Conservation (phyloP, 1,140 invertebrate species). For the Neodiprion fabricii region DNA sequence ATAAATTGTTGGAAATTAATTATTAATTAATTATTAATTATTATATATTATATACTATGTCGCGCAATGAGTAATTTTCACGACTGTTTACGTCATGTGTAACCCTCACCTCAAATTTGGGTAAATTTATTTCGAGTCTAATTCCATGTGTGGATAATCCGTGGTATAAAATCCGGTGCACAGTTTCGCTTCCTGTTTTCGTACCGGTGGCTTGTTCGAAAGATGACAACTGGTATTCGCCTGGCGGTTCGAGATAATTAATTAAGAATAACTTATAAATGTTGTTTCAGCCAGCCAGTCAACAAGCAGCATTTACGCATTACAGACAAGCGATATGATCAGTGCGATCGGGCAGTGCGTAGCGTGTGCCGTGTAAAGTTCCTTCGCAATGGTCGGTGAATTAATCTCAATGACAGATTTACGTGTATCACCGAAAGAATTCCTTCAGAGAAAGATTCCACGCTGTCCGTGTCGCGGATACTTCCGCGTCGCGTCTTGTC, state of each 20-base stretch:
- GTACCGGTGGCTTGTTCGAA: not conserved
- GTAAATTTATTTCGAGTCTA: not conserved
- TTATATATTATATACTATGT: no score
- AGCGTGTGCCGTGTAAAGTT: not conserved
- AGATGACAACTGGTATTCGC: not conserved
- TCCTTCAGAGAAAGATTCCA: not conserved
- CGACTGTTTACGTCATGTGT: not conserved
- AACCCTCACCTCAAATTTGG: not conserved
- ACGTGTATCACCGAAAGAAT: not conserved
- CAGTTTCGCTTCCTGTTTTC: not conserved
- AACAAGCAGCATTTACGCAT: not conserved
- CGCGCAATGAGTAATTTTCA: not conserved
- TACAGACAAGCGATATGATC: not conserved
- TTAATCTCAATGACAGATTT: conserved; percentile 5
- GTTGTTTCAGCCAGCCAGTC: no score
- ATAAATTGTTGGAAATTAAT: no score
- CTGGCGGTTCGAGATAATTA: not conserved
- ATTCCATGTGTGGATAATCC: not conserved
- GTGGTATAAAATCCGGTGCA: no score
- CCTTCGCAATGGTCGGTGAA: not conserved
- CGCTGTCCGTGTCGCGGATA: not conserved
- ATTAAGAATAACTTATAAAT: not conserved
- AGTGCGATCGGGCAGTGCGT: no score
- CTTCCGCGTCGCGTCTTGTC: not conserved
- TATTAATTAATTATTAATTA: no score